Evolutionary conservation across 1,140 invertebrate genomes (phyloP).

Genomic region (Cherax quadricarinatus): DNA sequence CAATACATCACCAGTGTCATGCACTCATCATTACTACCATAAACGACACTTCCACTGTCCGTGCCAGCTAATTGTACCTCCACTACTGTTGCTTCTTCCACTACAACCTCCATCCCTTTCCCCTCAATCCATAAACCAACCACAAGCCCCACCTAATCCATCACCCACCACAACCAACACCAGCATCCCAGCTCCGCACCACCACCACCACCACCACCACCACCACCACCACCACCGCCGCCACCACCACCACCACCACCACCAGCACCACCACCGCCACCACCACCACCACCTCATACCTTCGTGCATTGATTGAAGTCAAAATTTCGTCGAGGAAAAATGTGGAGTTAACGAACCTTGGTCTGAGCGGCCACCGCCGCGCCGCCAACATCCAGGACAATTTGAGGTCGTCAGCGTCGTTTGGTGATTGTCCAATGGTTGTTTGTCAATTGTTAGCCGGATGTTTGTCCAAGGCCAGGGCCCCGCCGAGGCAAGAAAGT

Average conservation of each 20-base stretch:
- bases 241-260: background rate
- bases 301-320: slow-evolving; percentile 63
- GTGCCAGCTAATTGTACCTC: background rate
- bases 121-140: no score
- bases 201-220: background rate
- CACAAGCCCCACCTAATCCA: background rate
- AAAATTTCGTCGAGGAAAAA: slow-evolving; percentile 62
- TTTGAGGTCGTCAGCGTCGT: slow-evolving; percentile 57
- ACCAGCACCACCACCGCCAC: background rate
- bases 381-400: slow-evolving; percentile 27
- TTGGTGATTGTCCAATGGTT: slow-evolving; percentile 61
- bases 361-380: background rate
- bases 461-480: slow-evolving; percentile 48
- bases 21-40: background rate
- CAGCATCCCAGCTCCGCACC: background rate
- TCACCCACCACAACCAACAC: background rate
- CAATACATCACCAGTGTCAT: background rate
- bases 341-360: slow-evolving; percentile 64
- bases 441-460: slow-evolving; percentile 70
- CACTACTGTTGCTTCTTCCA: background rate
- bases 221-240: background rate
- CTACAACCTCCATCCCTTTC: background rate
- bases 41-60: background rate
- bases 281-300: background rate
- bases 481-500: background rate